A percentile compares a stretch with the other conserved stretches of the same genome.
phyloP scores from a whole-genome alignment of 2,797 vertebrate genomes.

The Acanthurus leucopareius region DNA sequence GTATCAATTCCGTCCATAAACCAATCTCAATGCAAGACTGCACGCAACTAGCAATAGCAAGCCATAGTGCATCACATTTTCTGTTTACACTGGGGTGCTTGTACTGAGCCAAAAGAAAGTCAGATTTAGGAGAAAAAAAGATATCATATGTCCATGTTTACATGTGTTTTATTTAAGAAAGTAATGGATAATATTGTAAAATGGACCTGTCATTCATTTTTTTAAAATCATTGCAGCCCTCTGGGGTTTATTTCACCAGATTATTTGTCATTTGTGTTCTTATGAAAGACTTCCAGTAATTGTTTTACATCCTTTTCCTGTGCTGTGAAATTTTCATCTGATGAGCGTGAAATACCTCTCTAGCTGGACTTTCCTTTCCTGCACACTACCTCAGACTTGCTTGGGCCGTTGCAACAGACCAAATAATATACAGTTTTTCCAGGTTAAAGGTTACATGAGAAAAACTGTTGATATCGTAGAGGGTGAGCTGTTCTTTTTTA shows the following conservation, averaged over 20 bases:
- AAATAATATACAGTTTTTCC: neutral
- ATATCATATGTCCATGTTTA: too few relatives aligned
- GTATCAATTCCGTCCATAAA: neutral
- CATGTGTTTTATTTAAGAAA: too few relatives aligned
- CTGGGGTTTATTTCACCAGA: too few relatives aligned
- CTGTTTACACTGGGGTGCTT: too few relatives aligned
- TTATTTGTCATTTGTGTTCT: too few relatives aligned
- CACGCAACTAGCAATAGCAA: neutral
- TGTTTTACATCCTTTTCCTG: neutral
- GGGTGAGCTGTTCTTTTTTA: neutral
- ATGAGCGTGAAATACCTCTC: too few relatives aligned
- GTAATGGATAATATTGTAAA: too few relatives aligned
- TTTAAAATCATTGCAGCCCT: too few relatives aligned
- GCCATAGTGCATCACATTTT: too few relatives aligned
- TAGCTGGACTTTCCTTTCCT: neutral
- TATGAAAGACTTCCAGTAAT: neutral
- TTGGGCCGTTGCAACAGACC: neutral
- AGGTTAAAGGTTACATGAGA: neutral
- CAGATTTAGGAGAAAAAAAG: too few relatives aligned
- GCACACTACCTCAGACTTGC: constrained; percentile 35
- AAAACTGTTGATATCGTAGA: neutral
- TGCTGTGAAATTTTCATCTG: neutral
- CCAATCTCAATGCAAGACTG: neutral
- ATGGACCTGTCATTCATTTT: too few relatives aligned
- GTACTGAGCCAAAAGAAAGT: too few relatives aligned